These are phyloP conservation scores for Pissodes strobi DNA, from an alignment of 1,140 invertebrate species.

Conservation along the genomic window DNA sequence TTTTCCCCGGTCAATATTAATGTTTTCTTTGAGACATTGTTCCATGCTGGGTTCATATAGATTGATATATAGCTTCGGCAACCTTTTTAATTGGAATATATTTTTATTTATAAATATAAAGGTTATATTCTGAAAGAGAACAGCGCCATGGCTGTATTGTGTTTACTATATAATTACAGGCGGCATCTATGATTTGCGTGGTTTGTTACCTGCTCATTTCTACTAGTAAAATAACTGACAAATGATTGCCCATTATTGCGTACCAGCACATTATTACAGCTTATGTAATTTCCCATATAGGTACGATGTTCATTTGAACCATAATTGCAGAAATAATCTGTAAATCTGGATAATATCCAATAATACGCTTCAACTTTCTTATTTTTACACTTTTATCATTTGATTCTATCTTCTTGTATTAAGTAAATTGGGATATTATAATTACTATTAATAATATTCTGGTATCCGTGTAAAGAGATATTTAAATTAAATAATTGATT, in stretches of 20 bases:
- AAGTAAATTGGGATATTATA: conserved; percentile 19
- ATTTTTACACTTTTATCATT: conserved; percentile 12
- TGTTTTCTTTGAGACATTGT: conserved; percentile 49
- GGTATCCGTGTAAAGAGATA: conserved; percentile 11
- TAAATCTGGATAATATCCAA: conserved; percentile 27
- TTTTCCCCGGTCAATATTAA: conserved; percentile 51
- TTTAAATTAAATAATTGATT: not conserved
- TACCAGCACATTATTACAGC: conserved; percentile 25
- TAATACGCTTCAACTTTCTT: conserved; percentile 24
- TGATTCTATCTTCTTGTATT: conserved; percentile 5
- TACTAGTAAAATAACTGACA: conserved; percentile 35
- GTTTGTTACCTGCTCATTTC: conserved; percentile 41
- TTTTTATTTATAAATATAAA: conserved; percentile 53
- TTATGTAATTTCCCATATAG: conserved; percentile 32
- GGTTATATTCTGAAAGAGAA: conserved; percentile 51
- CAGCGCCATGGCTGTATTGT: conserved; percentile 38
- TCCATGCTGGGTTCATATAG: conserved; percentile 52
- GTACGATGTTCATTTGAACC: conserved; percentile 15
- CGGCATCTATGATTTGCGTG: conserved; percentile 43
- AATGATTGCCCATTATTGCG: conserved; percentile 36
- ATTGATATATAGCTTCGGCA: conserved; percentile 56
- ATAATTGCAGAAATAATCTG: conserved; percentile 34
- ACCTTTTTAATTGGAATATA: conserved; percentile 56
- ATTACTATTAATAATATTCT: conserved; percentile 13
- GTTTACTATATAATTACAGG: conserved; percentile 45